Conservation (phyloP, 2,113 vertebrate genomes). For the Misgurnus anguillicaudatus region DNA sequence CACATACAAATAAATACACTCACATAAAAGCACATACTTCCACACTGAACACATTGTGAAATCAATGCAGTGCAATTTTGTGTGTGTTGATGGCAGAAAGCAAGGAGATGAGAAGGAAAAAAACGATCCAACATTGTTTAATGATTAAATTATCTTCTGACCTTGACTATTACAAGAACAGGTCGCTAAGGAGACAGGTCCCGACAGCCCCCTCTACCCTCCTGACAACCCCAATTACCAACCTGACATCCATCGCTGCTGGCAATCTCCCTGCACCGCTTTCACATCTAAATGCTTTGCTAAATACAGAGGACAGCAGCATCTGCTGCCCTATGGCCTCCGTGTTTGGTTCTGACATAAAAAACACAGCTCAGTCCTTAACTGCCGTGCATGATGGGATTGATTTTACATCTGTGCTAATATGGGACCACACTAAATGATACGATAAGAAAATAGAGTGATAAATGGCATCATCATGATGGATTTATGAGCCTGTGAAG, state of each 20-base stretch:
- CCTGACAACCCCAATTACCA: constrained; percentile 76
- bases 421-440: constrained; percentile 8
- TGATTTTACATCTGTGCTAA: background rate
- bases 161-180: constrained; percentile 73
- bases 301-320: constrained; percentile 35
- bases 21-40: background rate
- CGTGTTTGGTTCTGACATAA: background rate
- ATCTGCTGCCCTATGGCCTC: constrained; percentile 26
- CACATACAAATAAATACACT: background rate
- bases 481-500: constrained; percentile 8
- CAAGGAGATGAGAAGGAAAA: constrained; percentile 33
- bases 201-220: constrained; percentile 41
- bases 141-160: constrained; percentile 81
- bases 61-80: constrained; percentile 51
- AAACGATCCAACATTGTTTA: constrained; percentile 68
- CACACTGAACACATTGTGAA: background rate
- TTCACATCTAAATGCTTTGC: constrained; percentile 46
- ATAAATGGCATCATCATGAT: constrained; percentile 5
- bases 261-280: constrained; percentile 30
- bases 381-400: constrained; percentile 13
- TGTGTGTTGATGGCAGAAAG: constrained; percentile 21
- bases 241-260: constrained; percentile 59
- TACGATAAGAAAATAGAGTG: background rate
- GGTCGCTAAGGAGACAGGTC: constrained; percentile 63
- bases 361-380: constrained; percentile 26